Base-by-base conservation (phyloP, 2,113 vertebrate species). In the Cacatua alba region DNA sequence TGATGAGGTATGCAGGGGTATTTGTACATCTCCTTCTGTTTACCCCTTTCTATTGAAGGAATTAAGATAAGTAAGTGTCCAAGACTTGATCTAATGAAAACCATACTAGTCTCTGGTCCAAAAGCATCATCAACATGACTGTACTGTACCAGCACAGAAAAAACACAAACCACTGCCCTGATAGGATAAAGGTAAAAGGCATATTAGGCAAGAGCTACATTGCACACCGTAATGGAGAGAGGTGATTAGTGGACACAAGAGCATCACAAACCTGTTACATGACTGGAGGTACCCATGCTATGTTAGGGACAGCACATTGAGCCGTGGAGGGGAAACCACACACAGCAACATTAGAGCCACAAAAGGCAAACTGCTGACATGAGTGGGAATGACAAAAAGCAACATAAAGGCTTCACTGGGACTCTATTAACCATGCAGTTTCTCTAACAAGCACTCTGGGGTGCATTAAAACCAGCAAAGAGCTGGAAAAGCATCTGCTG, bases 301-400 rank as follows among this genome's bases (percentile, higher is more conserved):
- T 11, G 53, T 35, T 5, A 1, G n/a, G 10, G 49, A 39, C 51
- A 53, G n/a, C 41, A 46, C 3, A 3, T 11, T 0, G 17, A 48
- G 9, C 0, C 4, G 16, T 35, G n/a, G 1, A 48, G 39, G 28
- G 12, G 43, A 35, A 31, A 44, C 39, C 3, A 4, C 1, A 2
- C 41, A 29, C 51, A 29, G 49, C 41, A n/a, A 19, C 0, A 0
- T 16, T 24, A 67, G 19, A 69, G 39, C 31, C 75, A 44, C 4
- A 5, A 53, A 35, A 26, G 39, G 20, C 21, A 86, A 90, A 65
- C 11, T 59, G 78, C 62, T 70, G 67, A 21, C 48, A 24, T 26
- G 10, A 3, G 1, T 10, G n/a, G 7, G 23, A 48, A 55, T 14
- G 63, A 71, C 48, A 60, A 46, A 71, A 86, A 19, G 43, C 7